These are phyloP conservation scores for Spatulosminthurus flaviceps DNA, from an alignment of 2,888 invertebrate species.

Conservation along the genomic window DNA sequence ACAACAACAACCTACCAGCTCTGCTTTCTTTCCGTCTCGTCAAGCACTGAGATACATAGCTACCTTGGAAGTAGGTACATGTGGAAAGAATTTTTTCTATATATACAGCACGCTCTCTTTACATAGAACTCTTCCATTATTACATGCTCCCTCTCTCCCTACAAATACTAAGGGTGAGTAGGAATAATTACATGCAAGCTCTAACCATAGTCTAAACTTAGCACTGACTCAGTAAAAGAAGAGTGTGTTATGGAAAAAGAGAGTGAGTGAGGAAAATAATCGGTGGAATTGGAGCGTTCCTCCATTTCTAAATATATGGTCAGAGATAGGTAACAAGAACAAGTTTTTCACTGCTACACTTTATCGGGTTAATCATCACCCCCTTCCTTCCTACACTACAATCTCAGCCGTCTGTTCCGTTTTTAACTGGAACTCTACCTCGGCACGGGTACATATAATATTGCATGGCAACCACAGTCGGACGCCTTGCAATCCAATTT, in stretches of 20 bases:
- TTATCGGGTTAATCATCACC: slow-evolving; percentile 49
- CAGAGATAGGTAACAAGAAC: slow-evolving; percentile 45
- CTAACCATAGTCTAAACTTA: no score
- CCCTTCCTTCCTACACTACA: slow-evolving; percentile 40
- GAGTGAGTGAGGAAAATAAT: background rate
- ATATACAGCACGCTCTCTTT: background rate
- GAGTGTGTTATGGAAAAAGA: background rate
- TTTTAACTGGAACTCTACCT: slow-evolving; percentile 33
- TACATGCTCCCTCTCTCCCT: no score
- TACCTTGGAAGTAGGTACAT: background rate
- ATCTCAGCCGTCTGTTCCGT: slow-evolving; percentile 46
- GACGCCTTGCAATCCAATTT: slow-evolving; percentile 44
- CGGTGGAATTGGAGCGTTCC: background rate
- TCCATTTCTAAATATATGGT: background rate
- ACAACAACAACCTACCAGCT: slow-evolving; percentile 12
- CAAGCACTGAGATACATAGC: background rate
- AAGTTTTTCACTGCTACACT: slow-evolving; percentile 40
- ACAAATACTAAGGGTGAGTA: no score
- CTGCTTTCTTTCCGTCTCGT: slow-evolving; percentile 36
- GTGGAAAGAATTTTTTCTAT: background rate
- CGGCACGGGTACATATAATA: slow-evolving; percentile 23
- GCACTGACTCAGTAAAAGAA: background rate
- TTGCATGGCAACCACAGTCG: slow-evolving; percentile 35
- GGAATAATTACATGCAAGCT: no score
- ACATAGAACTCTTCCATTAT: no score